Base-by-base conservation (phyloP, 53 echinoderm and acorn worm genomes). In the Luidia sarsii region DNA sequence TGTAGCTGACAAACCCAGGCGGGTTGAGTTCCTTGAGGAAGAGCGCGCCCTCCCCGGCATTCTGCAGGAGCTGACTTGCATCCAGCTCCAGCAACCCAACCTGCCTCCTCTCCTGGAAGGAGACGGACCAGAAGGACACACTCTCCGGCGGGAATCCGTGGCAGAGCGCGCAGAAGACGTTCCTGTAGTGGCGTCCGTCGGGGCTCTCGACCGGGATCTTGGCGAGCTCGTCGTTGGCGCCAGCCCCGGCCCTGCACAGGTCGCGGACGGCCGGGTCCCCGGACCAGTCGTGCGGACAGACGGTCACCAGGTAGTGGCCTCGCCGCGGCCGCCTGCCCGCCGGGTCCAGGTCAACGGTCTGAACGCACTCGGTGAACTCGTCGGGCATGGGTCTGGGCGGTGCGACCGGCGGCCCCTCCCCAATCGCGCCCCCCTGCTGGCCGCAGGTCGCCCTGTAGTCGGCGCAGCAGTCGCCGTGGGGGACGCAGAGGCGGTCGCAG, bases 161-260 rank as follows among this genome's bases (percentile, higher is more conserved):
- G 39, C 73, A 73, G 1, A 73, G 4, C 1, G 73, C 73, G 39
- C 73, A 73, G 56, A 23, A 73, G 2, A 73, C 18, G 38, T 73
- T 73, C 57, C 39, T 55, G 18, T 73, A 73, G 5, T 73, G 57
- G 39, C 30, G 28, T 24, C 29, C 7, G 24, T 56, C 8, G 2
- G 57, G 22, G 4, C 30, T 41, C 22, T 0, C 25, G 18, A 73
- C 73, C 0, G 73, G 73, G 27, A 73, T 39, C 1, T 24, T 24
- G 24, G 27, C 18, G 0, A 57, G 11, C 48, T 28, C 48, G 48
- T 30, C 43, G n/a, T n/a, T n/a, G 16, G 39, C 32, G 4, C 38
- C 27, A 3, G 38, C 18, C 18, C 30, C 34, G 0, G 25, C 39
- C 15, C 39, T 15, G 57, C 73, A 73, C 34, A 56, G 28, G n/a